phyloP scores from a whole-genome alignment of 2,113 vertebrate genomes.

The Dasypus novemcinctus region DNA sequence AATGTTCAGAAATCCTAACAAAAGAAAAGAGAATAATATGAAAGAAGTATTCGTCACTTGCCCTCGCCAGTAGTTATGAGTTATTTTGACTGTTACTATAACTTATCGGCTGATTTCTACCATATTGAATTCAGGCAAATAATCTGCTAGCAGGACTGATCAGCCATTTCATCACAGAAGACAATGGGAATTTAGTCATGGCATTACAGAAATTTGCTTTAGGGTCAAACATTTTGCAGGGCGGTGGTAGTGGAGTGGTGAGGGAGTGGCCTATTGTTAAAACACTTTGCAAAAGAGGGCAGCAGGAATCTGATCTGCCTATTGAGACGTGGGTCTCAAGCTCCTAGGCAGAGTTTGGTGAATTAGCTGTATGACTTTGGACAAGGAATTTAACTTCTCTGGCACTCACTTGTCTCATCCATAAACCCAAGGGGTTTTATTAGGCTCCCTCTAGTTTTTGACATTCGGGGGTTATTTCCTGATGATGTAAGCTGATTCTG shows the following conservation, averaged over 20 bases:
- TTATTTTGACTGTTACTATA: not conserved
- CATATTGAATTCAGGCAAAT: not conserved
- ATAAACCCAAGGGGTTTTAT: not conserved
- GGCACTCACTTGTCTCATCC: not conserved
- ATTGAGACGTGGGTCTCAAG: too few relatives aligned
- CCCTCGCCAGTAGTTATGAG: not conserved
- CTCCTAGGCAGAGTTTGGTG: too few relatives aligned
- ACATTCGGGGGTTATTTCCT: not conserved
- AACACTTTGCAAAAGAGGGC: not conserved
- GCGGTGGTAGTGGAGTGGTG: too few relatives aligned
- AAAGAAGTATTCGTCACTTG: not conserved
- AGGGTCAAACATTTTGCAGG: not conserved
- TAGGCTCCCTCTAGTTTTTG: not conserved
- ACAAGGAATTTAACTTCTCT: not conserved
- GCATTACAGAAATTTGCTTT: not conserved
- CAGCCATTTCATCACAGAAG: not conserved
- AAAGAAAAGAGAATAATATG: not conserved
- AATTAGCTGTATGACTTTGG: not conserved
- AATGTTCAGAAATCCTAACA: not conserved
- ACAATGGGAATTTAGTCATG: not conserved
- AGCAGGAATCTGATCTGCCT: not conserved
- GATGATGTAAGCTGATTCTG: not conserved
- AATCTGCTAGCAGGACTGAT: not conserved
- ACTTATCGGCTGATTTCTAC: not conserved
- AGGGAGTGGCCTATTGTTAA: not conserved